These are phyloP conservation scores for Gadus chalcogrammus DNA, from an alignment of 2,113 vertebrate genomes.

Conservation along the genomic window DNA sequence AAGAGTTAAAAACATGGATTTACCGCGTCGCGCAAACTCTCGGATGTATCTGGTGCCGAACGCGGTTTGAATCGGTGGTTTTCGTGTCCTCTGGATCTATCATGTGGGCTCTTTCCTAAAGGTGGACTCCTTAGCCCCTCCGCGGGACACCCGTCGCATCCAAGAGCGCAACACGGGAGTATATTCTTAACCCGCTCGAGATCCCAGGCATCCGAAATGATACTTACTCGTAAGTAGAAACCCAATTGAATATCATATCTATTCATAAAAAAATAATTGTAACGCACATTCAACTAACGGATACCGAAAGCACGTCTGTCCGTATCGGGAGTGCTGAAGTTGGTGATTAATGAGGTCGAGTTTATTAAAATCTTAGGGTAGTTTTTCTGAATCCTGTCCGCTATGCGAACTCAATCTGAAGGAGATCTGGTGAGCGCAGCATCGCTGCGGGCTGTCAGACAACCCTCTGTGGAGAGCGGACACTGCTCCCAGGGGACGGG, in stretches of 20 bases:
- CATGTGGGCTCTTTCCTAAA: slow-evolving; percentile 54
- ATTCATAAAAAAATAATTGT: no score
- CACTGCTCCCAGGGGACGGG: no score
- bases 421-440: slow-evolving; percentile 1
- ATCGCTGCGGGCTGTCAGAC: slow-evolving; percentile 63
- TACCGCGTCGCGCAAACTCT: slow-evolving; percentile 24
- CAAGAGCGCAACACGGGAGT: slow-evolving; percentile 26
- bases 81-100: slow-evolving; percentile 50
- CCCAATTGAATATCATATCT: no score
- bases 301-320: no score
- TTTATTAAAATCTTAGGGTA: no score
- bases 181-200: slow-evolving; percentile 9
- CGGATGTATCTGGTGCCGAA: slow-evolving; percentile 16
- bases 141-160: slow-evolving; percentile 25
- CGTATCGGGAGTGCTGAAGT: no score
- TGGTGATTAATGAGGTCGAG: no score
- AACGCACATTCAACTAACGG: no score
- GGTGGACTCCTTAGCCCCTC: slow-evolving; percentile 31
- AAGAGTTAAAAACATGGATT: slow-evolving; percentile 52
- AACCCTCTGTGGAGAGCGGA: slow-evolving; percentile 7
- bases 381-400: no score
- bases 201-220: slow-evolving; percentile 53
- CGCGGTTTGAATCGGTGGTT: slow-evolving; percentile 15
- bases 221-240: slow-evolving; percentile 70
- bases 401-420: no score